Percentiles rank a stretch among this genome's conserved stretches.
These are phyloP conservation scores for Acomys russatus DNA, from an alignment of 2,797 vertebrate species.

Conservation along the genomic window DNA sequence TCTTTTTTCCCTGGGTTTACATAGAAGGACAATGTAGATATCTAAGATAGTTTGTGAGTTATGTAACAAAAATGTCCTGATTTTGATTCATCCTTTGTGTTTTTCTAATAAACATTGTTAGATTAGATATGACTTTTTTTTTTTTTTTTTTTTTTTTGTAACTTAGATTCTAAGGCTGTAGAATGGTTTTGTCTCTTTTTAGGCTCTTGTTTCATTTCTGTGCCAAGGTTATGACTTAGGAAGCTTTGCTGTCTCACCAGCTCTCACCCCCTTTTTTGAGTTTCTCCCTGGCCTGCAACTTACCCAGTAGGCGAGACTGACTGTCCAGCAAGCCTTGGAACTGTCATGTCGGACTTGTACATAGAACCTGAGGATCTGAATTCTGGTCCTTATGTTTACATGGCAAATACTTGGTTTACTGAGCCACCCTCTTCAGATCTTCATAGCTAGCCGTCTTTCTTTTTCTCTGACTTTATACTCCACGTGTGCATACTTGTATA, in stretches of 20 bases:
- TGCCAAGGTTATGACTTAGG: not conserved
- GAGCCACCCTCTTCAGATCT: not conserved
- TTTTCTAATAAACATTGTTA: not conserved
- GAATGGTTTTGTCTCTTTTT: constrained; percentile 4
- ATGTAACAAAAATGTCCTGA: not conserved
- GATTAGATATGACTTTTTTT: not conserved
- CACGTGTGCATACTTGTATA: not conserved
- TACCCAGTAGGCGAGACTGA: not conserved
- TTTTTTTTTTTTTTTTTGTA: not conserved
- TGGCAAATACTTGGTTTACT: not conserved
- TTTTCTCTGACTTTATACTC: not conserved
- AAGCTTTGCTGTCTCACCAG: not conserved
- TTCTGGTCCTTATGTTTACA: not conserved
- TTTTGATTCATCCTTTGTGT: constrained; percentile 52
- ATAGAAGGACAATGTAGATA: not conserved
- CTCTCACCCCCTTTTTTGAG: not conserved
- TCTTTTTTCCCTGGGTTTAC: not conserved
- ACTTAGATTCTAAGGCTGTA: not conserved
- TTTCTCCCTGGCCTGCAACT: not conserved
- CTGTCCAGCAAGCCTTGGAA: not conserved
- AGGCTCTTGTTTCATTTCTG: not conserved
- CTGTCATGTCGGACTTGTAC: not conserved
- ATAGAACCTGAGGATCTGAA: not conserved
- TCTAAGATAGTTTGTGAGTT: constrained; percentile 3
- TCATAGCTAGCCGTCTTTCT: not conserved